Conservation (phyloP, 2,888 invertebrate species). For the Drosophila pseudotakahashii region DNA sequence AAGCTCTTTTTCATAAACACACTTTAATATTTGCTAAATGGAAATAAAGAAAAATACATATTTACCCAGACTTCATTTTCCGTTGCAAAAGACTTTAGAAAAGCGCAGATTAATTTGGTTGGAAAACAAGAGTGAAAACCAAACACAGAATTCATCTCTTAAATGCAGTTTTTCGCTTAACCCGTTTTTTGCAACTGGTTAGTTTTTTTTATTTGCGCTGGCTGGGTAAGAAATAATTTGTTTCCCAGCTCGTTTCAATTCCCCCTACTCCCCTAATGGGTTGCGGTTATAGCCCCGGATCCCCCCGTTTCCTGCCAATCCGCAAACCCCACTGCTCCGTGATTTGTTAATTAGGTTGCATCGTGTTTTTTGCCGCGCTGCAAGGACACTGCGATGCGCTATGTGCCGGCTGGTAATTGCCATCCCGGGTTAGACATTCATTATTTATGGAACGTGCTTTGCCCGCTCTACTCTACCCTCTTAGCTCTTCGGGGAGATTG, state of each 20-base stretch:
- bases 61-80: neutral
- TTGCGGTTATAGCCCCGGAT: conserved; percentile 2
- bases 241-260: conserved; percentile 10
- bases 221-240: conserved; percentile 29
- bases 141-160: neutral
- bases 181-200: conserved; percentile 6
- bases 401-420: conserved; percentile 26
- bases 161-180: conserved; percentile 2
- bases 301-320: neutral
- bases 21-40: no score
- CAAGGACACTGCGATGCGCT: conserved; percentile 19
- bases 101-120: neutral
- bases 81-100: neutral
- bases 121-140: neutral
- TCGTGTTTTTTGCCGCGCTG: conserved; percentile 22
- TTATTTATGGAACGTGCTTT: conserved; percentile 26
- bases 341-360: conserved; percentile 46
- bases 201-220: neutral
- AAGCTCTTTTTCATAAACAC: no score
- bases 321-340: neutral
- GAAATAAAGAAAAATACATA: no score
- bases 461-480: neutral
- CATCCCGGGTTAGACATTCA: conserved; percentile 32
- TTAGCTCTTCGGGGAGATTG: conserved; percentile 90
- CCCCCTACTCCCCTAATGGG: conserved; percentile 15